phyloP scores from a whole-genome alignment of 2,797 vertebrate species.

The Alcedo quadribrachys region DNA sequence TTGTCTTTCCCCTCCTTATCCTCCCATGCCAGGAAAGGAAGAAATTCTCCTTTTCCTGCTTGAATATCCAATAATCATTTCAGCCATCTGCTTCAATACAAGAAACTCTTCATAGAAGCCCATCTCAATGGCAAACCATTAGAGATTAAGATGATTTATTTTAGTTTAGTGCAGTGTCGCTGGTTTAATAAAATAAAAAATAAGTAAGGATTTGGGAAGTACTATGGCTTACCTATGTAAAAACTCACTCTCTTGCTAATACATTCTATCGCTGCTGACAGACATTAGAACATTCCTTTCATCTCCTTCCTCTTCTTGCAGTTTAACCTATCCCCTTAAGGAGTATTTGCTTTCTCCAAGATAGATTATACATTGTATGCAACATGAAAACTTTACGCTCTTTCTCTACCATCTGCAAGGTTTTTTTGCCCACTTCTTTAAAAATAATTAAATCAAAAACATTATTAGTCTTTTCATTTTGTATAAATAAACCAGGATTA shows the following conservation, averaged over 20 bases:
- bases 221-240: conserved; percentile 60
- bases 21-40: conserved; percentile 41
- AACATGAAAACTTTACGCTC: conserved; percentile 64
- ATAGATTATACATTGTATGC: conserved; percentile 68
- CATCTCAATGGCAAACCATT: conserved; percentile 49
- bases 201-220: conserved; percentile 64
- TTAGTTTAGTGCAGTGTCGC: conserved; percentile 49
- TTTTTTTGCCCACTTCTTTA: conserved; percentile 64
- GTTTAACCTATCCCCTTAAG: conserved; percentile 74
- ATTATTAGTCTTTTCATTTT: conserved; percentile 52
- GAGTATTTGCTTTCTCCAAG: conserved; percentile 76
- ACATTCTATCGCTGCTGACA: conserved; percentile 72
- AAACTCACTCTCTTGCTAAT: conserved; percentile 64
- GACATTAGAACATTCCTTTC: conserved; percentile 75
- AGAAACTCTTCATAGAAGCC: conserved; percentile 54
- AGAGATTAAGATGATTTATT: conserved; percentile 72
- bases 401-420: conserved; percentile 71
- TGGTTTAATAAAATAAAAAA: conserved; percentile 72
- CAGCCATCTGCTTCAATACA: conserved; percentile 58
- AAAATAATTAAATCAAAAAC: conserved; percentile 31
- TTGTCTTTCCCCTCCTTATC: background rate
- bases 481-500: conserved; percentile 28
- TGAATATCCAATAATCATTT: conserved; percentile 52
- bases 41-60: conserved; percentile 50
- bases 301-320: conserved; percentile 76